These are phyloP conservation scores for Aptenodytes patagonicus DNA, from an alignment of 2,113 vertebrate genomes.

Conservation along the genomic window DNA sequence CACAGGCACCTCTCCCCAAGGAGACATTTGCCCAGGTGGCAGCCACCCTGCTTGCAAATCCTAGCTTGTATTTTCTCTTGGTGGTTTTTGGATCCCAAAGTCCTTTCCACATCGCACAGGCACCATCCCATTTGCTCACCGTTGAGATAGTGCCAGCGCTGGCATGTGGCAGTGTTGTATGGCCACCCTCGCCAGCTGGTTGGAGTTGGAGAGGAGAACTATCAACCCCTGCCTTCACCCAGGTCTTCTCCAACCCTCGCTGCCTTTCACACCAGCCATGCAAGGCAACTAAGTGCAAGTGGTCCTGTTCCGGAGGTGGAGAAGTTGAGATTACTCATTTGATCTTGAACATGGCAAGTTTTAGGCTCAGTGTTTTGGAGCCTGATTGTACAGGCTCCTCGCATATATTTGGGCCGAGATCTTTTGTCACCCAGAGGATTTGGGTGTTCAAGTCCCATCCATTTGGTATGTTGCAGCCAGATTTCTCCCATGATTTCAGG, in stretches of 20 bases:
- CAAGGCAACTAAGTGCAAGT: neutral
- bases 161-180: neutral
- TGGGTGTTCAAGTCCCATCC: neutral
- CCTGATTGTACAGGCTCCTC: neutral
- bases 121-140: neutral
- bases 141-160: fast-evolving
- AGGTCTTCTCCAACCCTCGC: neutral
- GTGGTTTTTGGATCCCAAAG: neutral
- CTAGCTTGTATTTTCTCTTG: neutral
- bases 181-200: neutral
- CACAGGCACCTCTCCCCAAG: neutral
- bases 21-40: neutral
- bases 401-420: neutral
- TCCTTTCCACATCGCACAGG: fast-evolving
- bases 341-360: neutral
- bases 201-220: neutral
- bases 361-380: neutral
- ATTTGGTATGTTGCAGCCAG: neutral
- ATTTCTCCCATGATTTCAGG: neutral
- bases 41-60: neutral
- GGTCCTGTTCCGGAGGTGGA: neutral
- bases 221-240: neutral
- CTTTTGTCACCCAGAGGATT: neutral
- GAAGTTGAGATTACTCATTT: neutral
- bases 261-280: neutral